These are phyloP conservation scores for Furcula furcula DNA, from an alignment of 2,888 invertebrate species.

Conservation along the genomic window DNA sequence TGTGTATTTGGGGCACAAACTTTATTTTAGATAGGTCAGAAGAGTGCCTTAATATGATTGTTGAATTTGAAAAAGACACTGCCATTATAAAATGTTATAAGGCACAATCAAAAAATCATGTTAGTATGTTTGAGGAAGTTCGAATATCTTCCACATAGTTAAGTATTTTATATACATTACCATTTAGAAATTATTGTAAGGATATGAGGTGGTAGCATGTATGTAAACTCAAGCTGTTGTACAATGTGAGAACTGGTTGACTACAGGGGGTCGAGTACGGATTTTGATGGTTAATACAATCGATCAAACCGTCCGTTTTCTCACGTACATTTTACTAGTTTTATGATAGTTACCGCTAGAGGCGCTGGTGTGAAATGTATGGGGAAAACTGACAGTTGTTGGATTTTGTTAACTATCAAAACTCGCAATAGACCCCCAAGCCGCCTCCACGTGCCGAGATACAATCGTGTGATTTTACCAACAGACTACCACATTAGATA, in stretches of 20 bases:
- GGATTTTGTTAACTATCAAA: no score
- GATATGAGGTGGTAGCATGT: constrained; percentile 50
- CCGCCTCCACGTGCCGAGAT: constrained; percentile 22
- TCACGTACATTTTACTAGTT: no score
- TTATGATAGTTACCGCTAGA: no score
- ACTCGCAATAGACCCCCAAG: no score
- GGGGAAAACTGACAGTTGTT: no score
- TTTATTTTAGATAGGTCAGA: constrained; percentile 44
- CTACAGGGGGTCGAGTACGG: not conserved
- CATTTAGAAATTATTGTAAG: constrained; percentile 74
- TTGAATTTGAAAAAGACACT: constrained; percentile 50
- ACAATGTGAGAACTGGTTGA: constrained; percentile 11
- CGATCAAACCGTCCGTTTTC: no score
- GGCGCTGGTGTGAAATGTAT: no score
- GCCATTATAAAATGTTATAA: constrained; percentile 50
- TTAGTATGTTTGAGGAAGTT: constrained; percentile 46
- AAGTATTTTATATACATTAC: constrained; percentile 77
- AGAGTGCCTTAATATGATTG: constrained; percentile 67
- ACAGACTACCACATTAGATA: constrained; percentile 55
- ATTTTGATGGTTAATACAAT: no score
- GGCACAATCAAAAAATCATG: constrained; percentile 41
- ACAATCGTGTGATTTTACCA: constrained; percentile 48
- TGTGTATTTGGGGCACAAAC: constrained; percentile 60
- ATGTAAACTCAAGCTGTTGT: constrained; percentile 37
- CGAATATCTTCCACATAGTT: constrained; percentile 71